Evolutionary conservation across 2,113 vertebrate species (phyloP), one percentile per base, ranked within the genome.

Genomic region (Stigmatopora argus): DNA sequence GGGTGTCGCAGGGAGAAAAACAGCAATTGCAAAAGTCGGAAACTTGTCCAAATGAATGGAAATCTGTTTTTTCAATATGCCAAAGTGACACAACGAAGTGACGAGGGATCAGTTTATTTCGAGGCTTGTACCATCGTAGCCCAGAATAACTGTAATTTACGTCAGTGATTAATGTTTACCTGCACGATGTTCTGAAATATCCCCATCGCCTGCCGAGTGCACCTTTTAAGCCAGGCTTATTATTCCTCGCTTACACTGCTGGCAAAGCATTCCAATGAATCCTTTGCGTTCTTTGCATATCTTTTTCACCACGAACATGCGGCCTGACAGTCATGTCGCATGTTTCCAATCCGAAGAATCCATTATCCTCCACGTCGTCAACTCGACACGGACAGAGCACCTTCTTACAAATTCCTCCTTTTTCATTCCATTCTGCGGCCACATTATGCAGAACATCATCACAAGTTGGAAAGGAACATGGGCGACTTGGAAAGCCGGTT

Each of bases 301-400:
- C 56, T 18, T 58, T 31, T 58, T 60, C 34, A 21, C 59, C 41
- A 14, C 38, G 14, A 56, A 31, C 14, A 23, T 56, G 53, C 7
- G 23, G 13, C 31, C 31, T 8, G 23, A 13, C 14, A 12, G 38
- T 45, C 19, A 14, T 44, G 41, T 61, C 18, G 18, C 18, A 13
- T 44, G 35, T 61, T 61, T 23, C 19, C 3, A 21, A 31, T 21
- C 19, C 58, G 18, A n/a, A 58, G 68, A 78, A 77, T 71, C 59
- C 53, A 77, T 83, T 78, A 75, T 74, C 66, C 46, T 70, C 61
- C 17, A 73, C 65, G 57, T 72, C 38, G 6, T 65, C 46, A 4
- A 10, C 10, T 11, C 10, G 65, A 48, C 71, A 69, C 53, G 73
- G 55, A 69, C 48, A 4, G 64, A 66, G 48, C 41, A 51, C 4